Evolutionary conservation across 2,797 vertebrate genomes (phyloP).

Genomic region (Setipinna tenuifilis): DNA sequence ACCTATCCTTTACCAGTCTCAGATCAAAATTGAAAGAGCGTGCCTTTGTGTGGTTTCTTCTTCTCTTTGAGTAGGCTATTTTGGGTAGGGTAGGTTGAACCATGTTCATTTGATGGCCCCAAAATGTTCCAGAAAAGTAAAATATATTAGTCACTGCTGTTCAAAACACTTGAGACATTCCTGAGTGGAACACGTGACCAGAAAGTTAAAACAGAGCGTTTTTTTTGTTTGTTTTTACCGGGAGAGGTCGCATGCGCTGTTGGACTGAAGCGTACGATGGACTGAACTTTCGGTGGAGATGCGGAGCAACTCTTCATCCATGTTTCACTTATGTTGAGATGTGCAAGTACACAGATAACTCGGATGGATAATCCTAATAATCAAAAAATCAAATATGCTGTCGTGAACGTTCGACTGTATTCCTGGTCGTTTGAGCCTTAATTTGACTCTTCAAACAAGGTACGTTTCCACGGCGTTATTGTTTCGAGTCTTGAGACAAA

Average conservation of each 20-base stretch:
- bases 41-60: background rate
- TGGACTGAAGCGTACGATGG: constrained; percentile 8
- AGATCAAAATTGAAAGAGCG: background rate
- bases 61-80: background rate
- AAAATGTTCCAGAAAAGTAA: background rate
- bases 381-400: background rate
- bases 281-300: constrained; percentile 6
- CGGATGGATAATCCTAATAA: background rate
- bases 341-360: background rate
- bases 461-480: background rate
- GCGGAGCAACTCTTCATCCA: background rate
- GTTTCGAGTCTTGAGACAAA: background rate
- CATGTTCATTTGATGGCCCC: background rate
- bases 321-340: background rate
- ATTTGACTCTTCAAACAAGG: constrained; percentile 1
- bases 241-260: constrained; percentile 55
- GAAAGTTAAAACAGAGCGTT: constrained; percentile 54
- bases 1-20: background rate
- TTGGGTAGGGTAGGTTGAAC: background rate
- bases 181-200: constrained; percentile 61
- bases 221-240: constrained; percentile 55
- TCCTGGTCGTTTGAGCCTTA: background rate
- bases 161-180: constrained; percentile 42
- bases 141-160: background rate
- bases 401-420: background rate